Percentiles rank a stretch among this genome's conserved stretches.
phyloP scores from a whole-genome alignment of 2,888 invertebrate species.

The Scaptomyza flava region DNA sequence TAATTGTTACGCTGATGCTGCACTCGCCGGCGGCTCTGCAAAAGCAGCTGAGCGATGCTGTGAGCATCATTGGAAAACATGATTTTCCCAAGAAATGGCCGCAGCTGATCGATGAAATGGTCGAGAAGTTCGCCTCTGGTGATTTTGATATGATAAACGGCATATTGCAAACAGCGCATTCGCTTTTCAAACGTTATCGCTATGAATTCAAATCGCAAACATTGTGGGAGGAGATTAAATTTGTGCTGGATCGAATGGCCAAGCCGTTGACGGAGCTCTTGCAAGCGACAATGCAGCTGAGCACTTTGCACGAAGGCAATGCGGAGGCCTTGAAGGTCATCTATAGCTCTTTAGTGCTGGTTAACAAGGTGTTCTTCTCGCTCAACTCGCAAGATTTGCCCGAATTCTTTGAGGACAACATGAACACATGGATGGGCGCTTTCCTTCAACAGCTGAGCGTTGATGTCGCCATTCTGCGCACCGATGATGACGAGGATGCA shows the following conservation, averaged over 20 bases:
- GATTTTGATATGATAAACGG: conserved; percentile 98
- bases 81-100: conserved; percentile 99
- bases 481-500: conserved; percentile 93
- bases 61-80: conserved; percentile 97
- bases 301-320: conserved; percentile 91
- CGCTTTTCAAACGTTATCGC: conserved; percentile 97
- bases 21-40: conserved; percentile 95
- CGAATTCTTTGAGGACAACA: conserved; percentile 99
- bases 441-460: conserved; percentile 92
- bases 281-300: conserved; percentile 93
- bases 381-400: conserved; percentile 99
- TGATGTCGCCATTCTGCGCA: conserved; percentile 91
- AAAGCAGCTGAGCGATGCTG: conserved; percentile 97
- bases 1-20: conserved; percentile 96
- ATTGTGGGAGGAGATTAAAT: conserved; percentile 98
- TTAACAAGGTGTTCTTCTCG: conserved; percentile 98
- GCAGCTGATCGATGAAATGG: conserved; percentile 95
- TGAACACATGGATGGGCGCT: conserved; percentile 97
- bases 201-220: conserved; percentile 97
- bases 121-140: conserved; percentile 94
- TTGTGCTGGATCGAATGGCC: conserved; percentile 96
- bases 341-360: conserved; percentile 93
- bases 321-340: conserved; percentile 93
- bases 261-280: conserved; percentile 96
- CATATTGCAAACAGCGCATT: conserved; percentile 96